phyloP scores from a whole-genome alignment of 2,888 invertebrate species.

The Tupiocoris notatus region DNA sequence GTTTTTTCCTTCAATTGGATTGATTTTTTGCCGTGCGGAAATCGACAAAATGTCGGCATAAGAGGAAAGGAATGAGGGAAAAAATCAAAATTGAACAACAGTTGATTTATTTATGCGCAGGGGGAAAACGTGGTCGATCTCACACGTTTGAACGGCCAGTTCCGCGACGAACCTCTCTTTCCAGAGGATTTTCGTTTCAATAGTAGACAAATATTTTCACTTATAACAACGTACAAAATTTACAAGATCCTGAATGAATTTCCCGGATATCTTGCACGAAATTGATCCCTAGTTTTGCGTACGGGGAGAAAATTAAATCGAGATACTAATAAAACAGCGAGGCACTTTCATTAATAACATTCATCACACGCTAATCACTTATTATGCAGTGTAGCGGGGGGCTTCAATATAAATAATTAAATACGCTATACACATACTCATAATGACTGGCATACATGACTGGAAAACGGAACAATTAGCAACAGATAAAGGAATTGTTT shows the following conservation, averaged over 20 bases:
- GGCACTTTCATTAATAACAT: not conserved
- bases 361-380: too few relatives aligned
- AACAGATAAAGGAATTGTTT: too few relatives aligned
- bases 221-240: not conserved
- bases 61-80: too few relatives aligned
- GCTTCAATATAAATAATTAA: not conserved
- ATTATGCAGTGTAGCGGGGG: too few relatives aligned
- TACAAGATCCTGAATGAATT: not conserved
- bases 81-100: too few relatives aligned
- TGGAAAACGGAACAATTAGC: not conserved
- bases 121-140: too few relatives aligned
- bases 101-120: too few relatives aligned
- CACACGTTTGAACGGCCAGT: too few relatives aligned
- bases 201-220: not conserved
- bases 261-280: not conserved
- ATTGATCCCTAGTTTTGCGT: not conserved
- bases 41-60: too few relatives aligned
- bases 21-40: too few relatives aligned
- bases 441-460: not conserved
- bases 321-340: not conserved
- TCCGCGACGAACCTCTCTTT: too few relatives aligned
- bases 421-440: not conserved
- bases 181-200: not conserved
- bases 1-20: too few relatives aligned
- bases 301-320: not conserved